Base-by-base conservation (phyloP, 1,140 invertebrate genomes). In the Sitodiplosis mosellana region DNA sequence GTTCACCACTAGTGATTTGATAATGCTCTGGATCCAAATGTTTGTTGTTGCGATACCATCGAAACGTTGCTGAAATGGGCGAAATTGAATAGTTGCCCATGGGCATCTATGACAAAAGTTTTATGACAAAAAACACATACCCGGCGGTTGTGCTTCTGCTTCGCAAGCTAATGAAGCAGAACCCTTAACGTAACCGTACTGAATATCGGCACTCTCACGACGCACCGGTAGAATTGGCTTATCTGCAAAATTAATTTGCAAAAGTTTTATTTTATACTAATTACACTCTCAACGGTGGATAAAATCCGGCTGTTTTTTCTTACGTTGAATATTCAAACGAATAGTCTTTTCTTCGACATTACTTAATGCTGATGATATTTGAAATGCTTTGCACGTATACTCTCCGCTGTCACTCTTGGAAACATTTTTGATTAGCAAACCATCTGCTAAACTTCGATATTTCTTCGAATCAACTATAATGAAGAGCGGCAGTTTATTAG, bases 121-220 rank as follows among this genome's bases (percentile, higher is more conserved):
- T n/a, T n/a, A n/a, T n/a, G n/a, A n/a, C n/a, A n/a, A n/a, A n/a
- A n/a, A n/a, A n/a, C n/a, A n/a, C n/a, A n/a, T n/a, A n/a, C n/a
- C n/a, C n/a, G 67, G 62, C 2, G 75, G 75, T 52, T 75, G 69
- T 1, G 73, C 73, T 19, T 61, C 56, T 0, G 72, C 72, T 48
- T 70, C 67, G 51, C 75, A 77, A 33, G n/a, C n/a, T n/a, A n/a
- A 68, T 68, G 22, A 77, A 60, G 68, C 67, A 1, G 58, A 59
- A 8, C 72, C 72, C n/a, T 64, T 66, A 14, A 74, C 52, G 43
- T 69, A 71, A 6, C 65, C 66, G 37, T 63, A 69, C 18, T 60
- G 57, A 2, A 58, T 40, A 27, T 56, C 56, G 10, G 55, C 54
- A 37, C 59, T 61, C 5, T 58, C 53, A 3, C 57, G 53, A 17